Base-by-base conservation (phyloP, 2,113 vertebrate species). In the Bambusicola thoracicus region DNA sequence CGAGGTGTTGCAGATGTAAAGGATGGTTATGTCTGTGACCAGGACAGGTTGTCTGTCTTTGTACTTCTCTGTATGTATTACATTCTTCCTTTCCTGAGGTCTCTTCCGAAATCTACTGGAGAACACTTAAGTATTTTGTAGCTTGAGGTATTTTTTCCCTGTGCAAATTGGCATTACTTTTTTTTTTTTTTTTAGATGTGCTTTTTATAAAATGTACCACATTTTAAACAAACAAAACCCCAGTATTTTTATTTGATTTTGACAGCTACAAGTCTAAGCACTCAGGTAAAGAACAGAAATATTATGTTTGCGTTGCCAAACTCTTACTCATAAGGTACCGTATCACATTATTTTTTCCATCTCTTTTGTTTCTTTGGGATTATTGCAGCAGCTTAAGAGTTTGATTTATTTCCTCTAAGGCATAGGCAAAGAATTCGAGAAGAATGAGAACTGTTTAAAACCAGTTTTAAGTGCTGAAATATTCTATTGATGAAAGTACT, bases 321-420 rank as follows among this genome's bases (percentile, higher is more conserved):
- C 62, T 89, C 49, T 85, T 88, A 61, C 43, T 90, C 80, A 40
- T 81, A 75, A 84, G 13, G 40, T 92, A 58, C 36, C 40, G 79
- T 75, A 68, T 75, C 30, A 65, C 56, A 27, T 82, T 95, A 62
- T 80, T 88, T 92, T 90, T 83, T 84, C 86, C 85, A 75, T 95
- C 92, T 92, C 61, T 94, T 92, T 93, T 90, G 62, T 91, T 67
- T 95, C 63, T 79, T 44, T 40, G 43, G 84, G 79, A 76, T 94
- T 89, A 95, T 66, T 80, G 75, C 49, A 77, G 63, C 43, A 91
- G 40, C 67, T 89, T 68, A 89, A 68, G 74, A 65, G 10, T 72
- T 81, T 88, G 77, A 94, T 88, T 83, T 80, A 92, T 90, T 95
- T 90, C 62, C 30, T 51, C 36, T n/a, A 72, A 78, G 27, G 32